A percentile compares a stretch with the other conserved stretches of the same genome.
These are phyloP conservation scores for Caenorhabditis japonica DNA, from an alignment of 2,888 invertebrate species.

Conservation along the genomic window DNA sequence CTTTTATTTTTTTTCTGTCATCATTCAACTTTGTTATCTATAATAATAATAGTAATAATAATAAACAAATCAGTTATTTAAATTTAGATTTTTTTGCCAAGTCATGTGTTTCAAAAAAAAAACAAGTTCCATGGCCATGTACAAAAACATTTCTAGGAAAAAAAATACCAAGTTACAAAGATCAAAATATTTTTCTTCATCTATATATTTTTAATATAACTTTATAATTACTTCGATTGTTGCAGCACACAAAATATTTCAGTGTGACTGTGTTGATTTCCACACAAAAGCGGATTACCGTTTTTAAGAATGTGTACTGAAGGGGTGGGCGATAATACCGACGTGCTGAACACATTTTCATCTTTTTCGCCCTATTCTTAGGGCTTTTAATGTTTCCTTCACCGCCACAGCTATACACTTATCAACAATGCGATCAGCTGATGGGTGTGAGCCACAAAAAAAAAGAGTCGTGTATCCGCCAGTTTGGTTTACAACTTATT, in stretches of 20 bases:
- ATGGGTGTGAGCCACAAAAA: conserved; percentile 8
- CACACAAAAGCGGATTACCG: conserved; percentile 36
- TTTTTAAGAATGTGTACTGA: conserved; percentile 49
- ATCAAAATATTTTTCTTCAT: neutral
- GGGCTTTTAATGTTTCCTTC: conserved; percentile 23
- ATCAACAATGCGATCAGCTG: conserved; percentile 40
- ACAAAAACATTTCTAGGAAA: conserved; percentile 33
- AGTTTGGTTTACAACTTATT: conserved; percentile 31
- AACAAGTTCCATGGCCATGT: conserved; percentile 26
- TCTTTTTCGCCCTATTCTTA: conserved; percentile 6
- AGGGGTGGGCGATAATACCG: conserved; percentile 40
- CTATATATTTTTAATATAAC: no score
- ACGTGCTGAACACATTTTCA: conserved; percentile 34
- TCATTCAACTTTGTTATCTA: no score
- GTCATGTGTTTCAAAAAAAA: no score
- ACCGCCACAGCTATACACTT: conserved; percentile 10
- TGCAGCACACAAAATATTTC: no score
- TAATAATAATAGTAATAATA: no score
- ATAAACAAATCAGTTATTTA: no score
- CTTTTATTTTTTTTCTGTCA: no score
- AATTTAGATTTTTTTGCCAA: no score
- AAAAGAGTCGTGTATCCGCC: conserved; percentile 11
- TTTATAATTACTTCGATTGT: no score
- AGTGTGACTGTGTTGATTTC: no score
- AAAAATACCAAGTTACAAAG: no score